Percentiles rank a stretch among this genome's conserved stretches.
phyloP scores from a whole-genome alignment of 2,888 invertebrate genomes.

The Drosophila leonis region DNA sequence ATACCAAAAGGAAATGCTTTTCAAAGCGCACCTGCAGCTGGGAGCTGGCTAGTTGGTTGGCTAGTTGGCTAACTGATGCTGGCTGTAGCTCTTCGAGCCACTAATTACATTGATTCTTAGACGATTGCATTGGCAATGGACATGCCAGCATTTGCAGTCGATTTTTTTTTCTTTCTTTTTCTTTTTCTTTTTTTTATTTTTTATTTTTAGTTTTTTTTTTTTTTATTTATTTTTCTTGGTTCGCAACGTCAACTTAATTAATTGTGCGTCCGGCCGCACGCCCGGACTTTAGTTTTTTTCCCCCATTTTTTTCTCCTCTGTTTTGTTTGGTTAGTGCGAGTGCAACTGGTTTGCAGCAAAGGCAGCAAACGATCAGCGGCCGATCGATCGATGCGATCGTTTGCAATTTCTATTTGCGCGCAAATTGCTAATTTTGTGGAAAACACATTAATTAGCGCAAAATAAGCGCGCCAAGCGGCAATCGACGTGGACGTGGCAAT shows the following conservation, averaged over 20 bases:
- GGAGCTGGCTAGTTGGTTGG: not conserved
- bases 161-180: constrained; percentile 2
- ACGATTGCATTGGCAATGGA: constrained; percentile 60
- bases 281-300: constrained; percentile 28
- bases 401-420: constrained; percentile 75
- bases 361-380: constrained; percentile 23
- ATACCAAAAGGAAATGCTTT: constrained; percentile 77
- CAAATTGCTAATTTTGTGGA: constrained; percentile 80
- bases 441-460: constrained; percentile 81
- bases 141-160: constrained; percentile 29
- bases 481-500: constrained; percentile 35
- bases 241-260: constrained; percentile 66
- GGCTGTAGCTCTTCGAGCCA: constrained; percentile 35
- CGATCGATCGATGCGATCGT: constrained; percentile 36
- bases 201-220: not conserved
- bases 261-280: constrained; percentile 69
- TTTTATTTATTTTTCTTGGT: constrained; percentile 10
- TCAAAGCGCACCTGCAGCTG: constrained; percentile 57
- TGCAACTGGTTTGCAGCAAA: constrained; percentile 53
- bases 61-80: constrained; percentile 3
- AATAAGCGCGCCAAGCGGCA: constrained; percentile 55
- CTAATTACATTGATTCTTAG: constrained; percentile 67
- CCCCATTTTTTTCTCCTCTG: not conserved
- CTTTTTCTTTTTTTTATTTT: not conserved
- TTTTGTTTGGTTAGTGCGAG: constrained; percentile 51